Percentiles rank a stretch among this genome's conserved stretches.
phyloP scores from a whole-genome alignment of 1,140 invertebrate genomes.

The Aphelinus atriplicis region DNA sequence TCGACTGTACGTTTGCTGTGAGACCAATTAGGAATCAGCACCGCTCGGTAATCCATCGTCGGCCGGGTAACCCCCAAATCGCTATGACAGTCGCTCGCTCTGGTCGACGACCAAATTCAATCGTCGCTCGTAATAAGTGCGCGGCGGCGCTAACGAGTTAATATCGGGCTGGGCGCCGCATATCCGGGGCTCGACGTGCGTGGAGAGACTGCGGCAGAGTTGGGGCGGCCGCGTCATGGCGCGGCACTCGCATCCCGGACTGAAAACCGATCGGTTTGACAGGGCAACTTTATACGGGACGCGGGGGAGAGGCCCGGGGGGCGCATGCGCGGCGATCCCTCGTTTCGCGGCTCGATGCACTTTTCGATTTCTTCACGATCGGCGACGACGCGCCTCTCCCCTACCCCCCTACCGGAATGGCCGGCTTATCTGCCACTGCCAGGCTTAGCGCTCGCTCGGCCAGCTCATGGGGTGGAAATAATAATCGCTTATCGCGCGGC shows the following conservation, averaged over 20 bases:
- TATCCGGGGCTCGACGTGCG: conserved; percentile 39
- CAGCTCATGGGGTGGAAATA: conserved; percentile 54
- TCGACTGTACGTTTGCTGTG: too few relatives aligned
- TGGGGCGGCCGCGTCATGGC: too few relatives aligned
- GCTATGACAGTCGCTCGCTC: too few relatives aligned
- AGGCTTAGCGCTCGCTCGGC: conserved; percentile 42
- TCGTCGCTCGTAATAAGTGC: too few relatives aligned
- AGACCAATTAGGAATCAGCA: too few relatives aligned
- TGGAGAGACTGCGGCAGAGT: conserved; percentile 36
- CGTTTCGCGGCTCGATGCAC: conserved; percentile 60
- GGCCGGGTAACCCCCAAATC: too few relatives aligned
- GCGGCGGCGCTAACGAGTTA: too few relatives aligned
- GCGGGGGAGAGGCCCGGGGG: neutral
- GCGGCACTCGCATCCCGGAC: neutral
- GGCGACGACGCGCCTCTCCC: conserved; percentile 17
- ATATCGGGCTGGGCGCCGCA: too few relatives aligned
- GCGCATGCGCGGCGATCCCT: conserved; percentile 45
- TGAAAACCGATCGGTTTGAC: conserved; percentile 29
- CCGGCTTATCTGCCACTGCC: conserved; percentile 55
- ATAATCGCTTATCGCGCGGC: conserved; percentile 30
- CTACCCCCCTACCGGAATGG: neutral
- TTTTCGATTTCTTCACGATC: conserved; percentile 61
- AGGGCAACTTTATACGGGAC: conserved; percentile 42
- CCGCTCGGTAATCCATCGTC: too few relatives aligned
- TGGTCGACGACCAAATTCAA: too few relatives aligned